phyloP scores from a whole-genome alignment of 2,797 vertebrate species.

The Buphagus erythrorhynchus region DNA sequence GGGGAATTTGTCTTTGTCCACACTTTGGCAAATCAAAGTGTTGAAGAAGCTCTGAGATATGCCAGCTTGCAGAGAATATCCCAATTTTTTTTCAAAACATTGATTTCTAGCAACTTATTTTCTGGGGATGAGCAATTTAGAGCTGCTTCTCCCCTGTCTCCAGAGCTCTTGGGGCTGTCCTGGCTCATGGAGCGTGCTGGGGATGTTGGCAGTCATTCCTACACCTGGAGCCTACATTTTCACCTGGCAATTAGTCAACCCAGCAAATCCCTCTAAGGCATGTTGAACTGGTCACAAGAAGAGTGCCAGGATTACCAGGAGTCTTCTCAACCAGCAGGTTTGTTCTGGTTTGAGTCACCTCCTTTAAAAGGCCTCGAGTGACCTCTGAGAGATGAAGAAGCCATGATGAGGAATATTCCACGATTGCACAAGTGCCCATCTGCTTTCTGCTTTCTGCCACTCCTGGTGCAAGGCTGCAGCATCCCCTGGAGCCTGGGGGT shows the following conservation, averaged over 20 bases:
- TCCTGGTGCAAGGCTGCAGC: background rate
- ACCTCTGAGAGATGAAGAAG: background rate
- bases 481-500: background rate
- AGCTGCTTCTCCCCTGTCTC: background rate
- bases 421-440: background rate
- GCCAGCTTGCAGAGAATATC: background rate
- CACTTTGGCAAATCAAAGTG: background rate
- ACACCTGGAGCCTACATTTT: background rate
- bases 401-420: background rate
- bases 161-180: background rate
- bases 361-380: background rate
- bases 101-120: background rate
- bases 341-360: slow-evolving; percentile 18
- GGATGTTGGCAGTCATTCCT: background rate
- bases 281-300: background rate
- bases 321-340: background rate
- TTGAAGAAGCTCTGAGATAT: background rate
- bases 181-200: background rate
- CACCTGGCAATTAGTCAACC: background rate
- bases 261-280: background rate
- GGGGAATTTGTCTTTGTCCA: background rate
- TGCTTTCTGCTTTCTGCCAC: background rate
- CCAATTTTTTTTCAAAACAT: background rate
- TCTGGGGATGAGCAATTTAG: background rate
- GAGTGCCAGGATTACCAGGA: background rate